Evolutionary conservation across 1,140 invertebrate species (phyloP).

Genomic region (Heliconius melpomene): DNA sequence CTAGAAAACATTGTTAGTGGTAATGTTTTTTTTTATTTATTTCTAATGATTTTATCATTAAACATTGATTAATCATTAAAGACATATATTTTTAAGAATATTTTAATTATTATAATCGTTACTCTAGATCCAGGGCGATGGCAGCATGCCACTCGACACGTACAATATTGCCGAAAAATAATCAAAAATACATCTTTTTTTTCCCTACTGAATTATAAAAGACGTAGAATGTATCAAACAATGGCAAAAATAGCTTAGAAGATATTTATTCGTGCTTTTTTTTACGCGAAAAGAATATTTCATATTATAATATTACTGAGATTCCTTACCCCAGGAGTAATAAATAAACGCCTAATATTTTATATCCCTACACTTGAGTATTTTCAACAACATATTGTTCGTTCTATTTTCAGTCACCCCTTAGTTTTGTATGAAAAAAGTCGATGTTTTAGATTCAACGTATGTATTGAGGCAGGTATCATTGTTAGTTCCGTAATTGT

Average conservation of each 20-base stretch:
- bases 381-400: conserved; percentile 37
- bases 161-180: neutral
- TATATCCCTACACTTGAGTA: conserved; percentile 18
- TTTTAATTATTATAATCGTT: too few species aligned
- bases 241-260: neutral
- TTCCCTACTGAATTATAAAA: neutral
- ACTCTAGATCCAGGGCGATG: too few species aligned
- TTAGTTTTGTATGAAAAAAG: conserved; percentile 31
- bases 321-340: neutral
- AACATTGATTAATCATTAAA: too few species aligned
- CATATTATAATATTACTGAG: neutral
- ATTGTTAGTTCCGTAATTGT: conserved; percentile 30
- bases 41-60: too few species aligned
- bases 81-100: too few species aligned
- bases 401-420: conserved; percentile 27
- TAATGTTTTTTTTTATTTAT: too few species aligned
- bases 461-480: conserved; percentile 24
- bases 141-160: too few species aligned
- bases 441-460: conserved; percentile 26
- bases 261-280: neutral
- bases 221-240: neutral
- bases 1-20: too few species aligned
- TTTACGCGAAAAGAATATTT: neutral
- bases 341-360: conserved; percentile 17
- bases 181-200: neutral